Conservation (phyloP, 1,140 invertebrate genomes). For the Plutomurus gul region DNA sequence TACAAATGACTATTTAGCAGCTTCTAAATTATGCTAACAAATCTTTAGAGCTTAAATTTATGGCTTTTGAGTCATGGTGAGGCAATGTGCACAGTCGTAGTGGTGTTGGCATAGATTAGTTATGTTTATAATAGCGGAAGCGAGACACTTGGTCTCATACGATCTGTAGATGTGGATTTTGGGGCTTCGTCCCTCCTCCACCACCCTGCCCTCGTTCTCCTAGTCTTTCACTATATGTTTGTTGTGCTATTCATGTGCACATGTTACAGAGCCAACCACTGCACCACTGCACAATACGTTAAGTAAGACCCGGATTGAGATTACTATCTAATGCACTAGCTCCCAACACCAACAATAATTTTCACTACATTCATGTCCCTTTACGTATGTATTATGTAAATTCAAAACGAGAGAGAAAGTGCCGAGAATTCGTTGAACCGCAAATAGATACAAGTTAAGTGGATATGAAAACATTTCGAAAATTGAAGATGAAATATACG, state of each 20-base stretch:
- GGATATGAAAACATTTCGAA: neutral
- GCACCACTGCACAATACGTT: too few relatives aligned
- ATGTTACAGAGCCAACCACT: too few relatives aligned
- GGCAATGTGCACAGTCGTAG: neutral
- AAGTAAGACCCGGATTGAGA: too few relatives aligned
- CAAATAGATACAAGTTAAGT: neutral
- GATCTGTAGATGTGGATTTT: neutral
- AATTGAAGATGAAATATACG: neutral
- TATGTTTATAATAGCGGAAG: constrained; percentile 18
- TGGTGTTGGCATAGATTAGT: constrained; percentile 26
- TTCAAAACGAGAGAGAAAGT: too few relatives aligned
- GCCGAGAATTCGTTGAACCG: neutral
- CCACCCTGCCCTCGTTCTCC: too few relatives aligned
- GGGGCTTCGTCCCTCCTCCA: too few relatives aligned
- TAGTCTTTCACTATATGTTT: too few relatives aligned
- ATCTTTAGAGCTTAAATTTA: neutral
- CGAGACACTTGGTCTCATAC: constrained; percentile 4
- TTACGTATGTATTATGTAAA: too few relatives aligned
- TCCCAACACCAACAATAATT: too few relatives aligned
- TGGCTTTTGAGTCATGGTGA: constrained; percentile 11
- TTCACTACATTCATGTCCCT: too few relatives aligned
- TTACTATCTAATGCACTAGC: too few relatives aligned
- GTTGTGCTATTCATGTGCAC: too few relatives aligned
- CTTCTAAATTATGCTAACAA: constrained; percentile 26
- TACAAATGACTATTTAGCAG: constrained; percentile 21